Percentiles rank a stretch among this genome's conserved stretches.
These are phyloP conservation scores for Sebastes variabilis DNA, from an alignment of 2,797 vertebrate species.

Conservation along the genomic window DNA sequence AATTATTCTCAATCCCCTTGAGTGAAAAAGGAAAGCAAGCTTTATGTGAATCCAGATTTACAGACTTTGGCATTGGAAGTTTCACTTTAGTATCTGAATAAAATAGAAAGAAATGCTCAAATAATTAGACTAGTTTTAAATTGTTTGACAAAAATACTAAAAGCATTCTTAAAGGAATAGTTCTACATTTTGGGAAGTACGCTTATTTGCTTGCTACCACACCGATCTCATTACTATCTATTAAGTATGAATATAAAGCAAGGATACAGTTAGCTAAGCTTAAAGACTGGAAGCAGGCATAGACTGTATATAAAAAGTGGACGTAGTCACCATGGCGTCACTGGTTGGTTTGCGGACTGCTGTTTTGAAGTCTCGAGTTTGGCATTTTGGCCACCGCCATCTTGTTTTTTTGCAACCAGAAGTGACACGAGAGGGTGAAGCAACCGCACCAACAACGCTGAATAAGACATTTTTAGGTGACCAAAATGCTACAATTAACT, in stretches of 20 bases:
- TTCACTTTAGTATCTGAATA: not conserved
- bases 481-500: no score
- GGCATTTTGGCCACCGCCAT: no score
- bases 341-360: no score
- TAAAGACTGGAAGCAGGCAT: not conserved
- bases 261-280: not conserved
- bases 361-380: no score
- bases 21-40: not conserved
- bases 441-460: no score
- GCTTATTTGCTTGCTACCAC: not conserved
- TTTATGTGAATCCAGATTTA: not conserved
- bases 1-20: not conserved
- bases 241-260: not conserved
- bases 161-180: not conserved
- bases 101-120: not conserved
- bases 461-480: no score
- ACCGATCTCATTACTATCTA: not conserved
- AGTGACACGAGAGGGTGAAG: no score
- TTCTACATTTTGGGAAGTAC: not conserved
- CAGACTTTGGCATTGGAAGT: not conserved
- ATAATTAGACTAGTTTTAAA: not conserved
- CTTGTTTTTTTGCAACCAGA: no score
- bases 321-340: no score
- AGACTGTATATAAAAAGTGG: no score
- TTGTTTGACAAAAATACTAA: not conserved